Evolutionary conservation across 2,888 invertebrate species (phyloP).

Genomic region (Clepsis dumicolana): DNA sequence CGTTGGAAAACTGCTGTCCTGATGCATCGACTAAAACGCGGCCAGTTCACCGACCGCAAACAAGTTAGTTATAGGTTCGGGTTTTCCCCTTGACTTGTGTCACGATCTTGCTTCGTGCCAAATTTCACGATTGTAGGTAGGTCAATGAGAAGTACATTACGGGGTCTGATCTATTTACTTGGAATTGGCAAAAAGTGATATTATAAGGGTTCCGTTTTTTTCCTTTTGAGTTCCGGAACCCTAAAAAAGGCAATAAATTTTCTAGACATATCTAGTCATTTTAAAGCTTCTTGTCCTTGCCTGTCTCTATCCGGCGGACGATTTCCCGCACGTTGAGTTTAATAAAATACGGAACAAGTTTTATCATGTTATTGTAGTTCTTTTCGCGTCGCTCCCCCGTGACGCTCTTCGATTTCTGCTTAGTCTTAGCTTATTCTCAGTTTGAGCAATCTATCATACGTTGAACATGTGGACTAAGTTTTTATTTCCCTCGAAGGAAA

Average conservation of each 20-base stretch:
- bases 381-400: slow-evolving; percentile 43
- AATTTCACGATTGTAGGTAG: too few relatives aligned
- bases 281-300: neutral
- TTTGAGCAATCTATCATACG: slow-evolving; percentile 19
- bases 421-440: slow-evolving; percentile 20
- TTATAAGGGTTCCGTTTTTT: too few relatives aligned
- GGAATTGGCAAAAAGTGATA: too few relatives aligned
- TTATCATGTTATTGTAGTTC: slow-evolving; percentile 52
- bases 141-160: too few relatives aligned
- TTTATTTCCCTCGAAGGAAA: slow-evolving; percentile 20
- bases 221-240: too few relatives aligned
- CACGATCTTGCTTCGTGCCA: too few relatives aligned
- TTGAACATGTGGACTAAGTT: slow-evolving; percentile 4
- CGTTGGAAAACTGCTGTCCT: too few relatives aligned
- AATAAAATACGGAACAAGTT: slow-evolving; percentile 54
- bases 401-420: slow-evolving; percentile 38
- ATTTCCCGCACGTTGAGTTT: slow-evolving; percentile 51
- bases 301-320: slow-evolving; percentile 40
- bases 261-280: slow-evolving; percentile 23
- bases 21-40: too few relatives aligned
- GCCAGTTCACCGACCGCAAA: too few relatives aligned
- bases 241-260: neutral
- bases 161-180: too few relatives aligned
- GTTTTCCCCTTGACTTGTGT: too few relatives aligned
- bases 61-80: too few relatives aligned